Evolutionary conservation across 2,888 invertebrate species (phyloP).

Genomic region (Lymantria dispar): DNA sequence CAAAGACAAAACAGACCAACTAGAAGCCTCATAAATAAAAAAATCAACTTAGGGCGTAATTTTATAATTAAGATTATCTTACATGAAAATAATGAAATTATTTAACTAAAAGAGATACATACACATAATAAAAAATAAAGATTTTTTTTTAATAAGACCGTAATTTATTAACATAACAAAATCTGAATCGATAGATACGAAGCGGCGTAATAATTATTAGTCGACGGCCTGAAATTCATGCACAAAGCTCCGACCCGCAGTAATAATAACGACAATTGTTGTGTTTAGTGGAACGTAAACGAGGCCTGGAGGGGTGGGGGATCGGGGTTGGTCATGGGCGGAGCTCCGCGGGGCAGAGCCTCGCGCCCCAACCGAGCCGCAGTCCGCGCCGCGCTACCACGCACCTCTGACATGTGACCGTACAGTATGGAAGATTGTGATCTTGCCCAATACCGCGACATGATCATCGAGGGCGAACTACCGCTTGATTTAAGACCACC

Average conservation of each 20-base stretch:
- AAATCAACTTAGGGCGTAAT: too few relatives aligned
- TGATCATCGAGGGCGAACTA: slow-evolving; percentile 74
- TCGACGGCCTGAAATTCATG: slow-evolving; percentile 81
- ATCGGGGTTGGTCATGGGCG: slow-evolving; percentile 38
- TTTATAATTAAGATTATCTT: too few relatives aligned
- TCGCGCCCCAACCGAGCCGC: slow-evolving; percentile 54
- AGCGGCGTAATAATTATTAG: slow-evolving; percentile 79
- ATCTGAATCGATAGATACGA: slow-evolving; percentile 72
- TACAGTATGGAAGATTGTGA: slow-evolving; percentile 78
- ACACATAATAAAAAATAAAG: neutral
- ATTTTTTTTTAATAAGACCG: slow-evolving; percentile 33
- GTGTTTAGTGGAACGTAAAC: slow-evolving; percentile 82
- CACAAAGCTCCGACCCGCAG: slow-evolving; percentile 81
- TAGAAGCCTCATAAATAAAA: too few relatives aligned
- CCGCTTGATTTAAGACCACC: slow-evolving; percentile 74
- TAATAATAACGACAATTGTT: slow-evolving; percentile 83
- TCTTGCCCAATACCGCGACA: slow-evolving; percentile 75
- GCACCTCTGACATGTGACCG: slow-evolving; percentile 76
- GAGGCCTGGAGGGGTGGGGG: slow-evolving; percentile 46
- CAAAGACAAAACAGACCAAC: too few relatives aligned
- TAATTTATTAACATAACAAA: slow-evolving; percentile 53
- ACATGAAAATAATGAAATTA: too few relatives aligned
- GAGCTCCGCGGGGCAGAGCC: slow-evolving; percentile 53
- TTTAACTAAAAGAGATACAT: too few relatives aligned
- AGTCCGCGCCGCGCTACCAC: slow-evolving; percentile 70